phyloP scores from a whole-genome alignment of 2,888 invertebrate species.

The Pseudoips prasinana region DNA sequence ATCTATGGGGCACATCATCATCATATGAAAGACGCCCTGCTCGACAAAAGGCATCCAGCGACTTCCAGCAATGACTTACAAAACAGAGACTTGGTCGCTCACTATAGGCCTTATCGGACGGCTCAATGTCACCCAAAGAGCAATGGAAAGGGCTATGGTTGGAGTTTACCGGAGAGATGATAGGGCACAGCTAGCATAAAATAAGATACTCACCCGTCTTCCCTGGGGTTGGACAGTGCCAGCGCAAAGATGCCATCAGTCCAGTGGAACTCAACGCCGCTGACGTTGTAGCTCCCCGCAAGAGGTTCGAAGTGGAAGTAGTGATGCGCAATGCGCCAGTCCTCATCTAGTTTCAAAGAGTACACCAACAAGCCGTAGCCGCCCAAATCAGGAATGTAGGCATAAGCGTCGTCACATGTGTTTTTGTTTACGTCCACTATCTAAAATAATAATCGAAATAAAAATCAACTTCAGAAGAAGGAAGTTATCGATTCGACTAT shows the following conservation, averaged over 20 bases:
- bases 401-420: conserved; percentile 88
- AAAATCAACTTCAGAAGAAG: too few species aligned
- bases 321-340: conserved; percentile 91
- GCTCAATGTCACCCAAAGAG: too few species aligned
- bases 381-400: conserved; percentile 89
- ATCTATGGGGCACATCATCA: too few species aligned
- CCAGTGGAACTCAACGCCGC: conserved; percentile 92
- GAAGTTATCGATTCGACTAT: too few species aligned
- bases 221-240: conserved; percentile 83
- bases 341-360: conserved; percentile 86
- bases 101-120: too few species aligned
- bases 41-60: too few species aligned
- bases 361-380: conserved; percentile 90
- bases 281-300: conserved; percentile 88
- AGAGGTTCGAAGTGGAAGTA: conserved; percentile 93
- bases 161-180: too few species aligned
- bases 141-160: too few species aligned
- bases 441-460: conserved; percentile 57
- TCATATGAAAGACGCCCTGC: too few species aligned
- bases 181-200: too few species aligned
- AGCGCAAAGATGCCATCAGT: conserved; percentile 91
- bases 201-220: conserved; percentile 81
- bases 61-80: too few species aligned
- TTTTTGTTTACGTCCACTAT: conserved; percentile 86
- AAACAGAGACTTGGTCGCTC: too few species aligned